These are phyloP conservation scores for Corythornis leucogaster DNA, from an alignment of 2,797 vertebrate species.

Conservation along the genomic window DNA sequence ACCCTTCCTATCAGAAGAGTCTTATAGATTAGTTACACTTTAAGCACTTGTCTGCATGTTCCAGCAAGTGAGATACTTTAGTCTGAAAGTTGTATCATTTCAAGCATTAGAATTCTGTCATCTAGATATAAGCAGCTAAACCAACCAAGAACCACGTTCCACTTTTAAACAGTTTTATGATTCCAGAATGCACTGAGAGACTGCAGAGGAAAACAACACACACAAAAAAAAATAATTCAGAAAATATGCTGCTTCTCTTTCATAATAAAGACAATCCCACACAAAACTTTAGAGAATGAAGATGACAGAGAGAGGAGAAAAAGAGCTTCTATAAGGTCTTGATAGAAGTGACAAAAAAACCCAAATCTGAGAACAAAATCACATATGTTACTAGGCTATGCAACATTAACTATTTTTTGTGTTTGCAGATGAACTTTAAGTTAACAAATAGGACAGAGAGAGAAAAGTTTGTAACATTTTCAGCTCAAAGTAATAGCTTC, in stretches of 20 bases:
- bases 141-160: slow-evolving; percentile 58
- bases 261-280: slow-evolving; percentile 15
- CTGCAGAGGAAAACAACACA: slow-evolving; percentile 54
- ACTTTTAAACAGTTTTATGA: slow-evolving; percentile 62
- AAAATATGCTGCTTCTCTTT: slow-evolving; percentile 20
- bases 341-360: background rate
- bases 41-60: background rate
- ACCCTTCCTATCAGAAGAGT: background rate
- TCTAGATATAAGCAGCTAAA: slow-evolving; percentile 59
- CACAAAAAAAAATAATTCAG: slow-evolving; percentile 49
- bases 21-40: background rate
- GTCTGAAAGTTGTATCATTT: slow-evolving; percentile 26
- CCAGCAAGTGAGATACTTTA: background rate
- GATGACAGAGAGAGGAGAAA: background rate
- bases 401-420: background rate
- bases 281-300: slow-evolving; percentile 21
- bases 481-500: slow-evolving; percentile 11
- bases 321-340: background rate
- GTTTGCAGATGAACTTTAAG: background rate
- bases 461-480: background rate
- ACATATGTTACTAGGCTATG: background rate
- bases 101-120: slow-evolving; percentile 58
- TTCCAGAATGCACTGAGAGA: slow-evolving; percentile 59
- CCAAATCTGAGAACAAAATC: background rate
- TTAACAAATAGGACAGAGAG: background rate